Evolutionary conservation across 2,797 vertebrate genomes (phyloP).

Genomic region (Labeo calbasu): DNA sequence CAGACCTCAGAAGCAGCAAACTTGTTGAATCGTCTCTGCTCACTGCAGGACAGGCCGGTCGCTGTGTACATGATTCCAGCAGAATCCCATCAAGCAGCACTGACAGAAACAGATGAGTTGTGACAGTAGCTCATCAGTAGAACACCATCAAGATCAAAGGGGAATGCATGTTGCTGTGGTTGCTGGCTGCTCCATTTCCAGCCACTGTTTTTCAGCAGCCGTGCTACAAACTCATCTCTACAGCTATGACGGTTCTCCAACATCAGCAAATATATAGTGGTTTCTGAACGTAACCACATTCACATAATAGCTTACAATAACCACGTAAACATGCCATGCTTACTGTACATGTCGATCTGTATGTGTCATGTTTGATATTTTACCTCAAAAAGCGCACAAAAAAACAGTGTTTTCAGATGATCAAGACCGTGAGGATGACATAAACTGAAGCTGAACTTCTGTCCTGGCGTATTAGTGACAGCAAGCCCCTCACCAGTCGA

Average conservation of each 20-base stretch:
- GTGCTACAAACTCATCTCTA: constrained; percentile 34
- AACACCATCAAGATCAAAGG: constrained; percentile 53
- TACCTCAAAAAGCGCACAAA: not conserved
- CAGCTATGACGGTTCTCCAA: constrained; percentile 41
- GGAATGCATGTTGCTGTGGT: constrained; percentile 53
- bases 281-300: constrained; percentile 56
- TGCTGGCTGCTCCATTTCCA: constrained; percentile 45
- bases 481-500: constrained; percentile 71
- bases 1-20: constrained; percentile 52
- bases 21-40: constrained; percentile 20
- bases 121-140: constrained; percentile 36
- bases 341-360: constrained; percentile 37
- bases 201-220: constrained; percentile 53
- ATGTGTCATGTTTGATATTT: constrained; percentile 19
- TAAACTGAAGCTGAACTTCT: constrained; percentile 79
- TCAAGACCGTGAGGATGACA: constrained; percentile 70
- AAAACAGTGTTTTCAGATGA: constrained; percentile 72
- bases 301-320: constrained; percentile 37
- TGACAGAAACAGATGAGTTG: constrained; percentile 34
- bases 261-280: constrained; percentile 51
- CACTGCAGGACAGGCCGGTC: not conserved
- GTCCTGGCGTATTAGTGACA: constrained; percentile 75
- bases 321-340: constrained; percentile 14
- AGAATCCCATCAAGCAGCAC: constrained; percentile 30
- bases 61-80: constrained; percentile 13